Percentiles rank a stretch among this genome's conserved stretches.
Conservation (phyloP, 2,888 invertebrate genomes). For the Adelphocoris suturalis region DNA sequence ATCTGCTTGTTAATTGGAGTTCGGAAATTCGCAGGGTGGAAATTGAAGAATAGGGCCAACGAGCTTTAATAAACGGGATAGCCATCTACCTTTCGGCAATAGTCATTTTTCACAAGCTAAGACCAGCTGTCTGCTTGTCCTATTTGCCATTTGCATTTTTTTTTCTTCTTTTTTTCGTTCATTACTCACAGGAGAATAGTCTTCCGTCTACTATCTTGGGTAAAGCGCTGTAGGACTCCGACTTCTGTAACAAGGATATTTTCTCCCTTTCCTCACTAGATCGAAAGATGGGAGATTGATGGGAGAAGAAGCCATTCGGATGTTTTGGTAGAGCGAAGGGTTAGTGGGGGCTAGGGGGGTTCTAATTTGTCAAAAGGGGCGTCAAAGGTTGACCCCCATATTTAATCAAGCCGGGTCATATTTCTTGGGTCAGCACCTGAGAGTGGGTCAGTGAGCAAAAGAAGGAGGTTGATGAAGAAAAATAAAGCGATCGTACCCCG, state of each 20-base stretch:
- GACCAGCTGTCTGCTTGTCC: slow-evolving; percentile 13
- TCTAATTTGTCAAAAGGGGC: slow-evolving; percentile 23
- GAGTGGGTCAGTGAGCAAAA: background rate
- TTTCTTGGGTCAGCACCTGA: background rate
- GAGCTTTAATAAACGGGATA: slow-evolving; percentile 5
- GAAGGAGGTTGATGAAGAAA: background rate
- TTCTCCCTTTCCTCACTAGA: background rate
- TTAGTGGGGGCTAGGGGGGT: background rate
- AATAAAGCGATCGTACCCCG: background rate
- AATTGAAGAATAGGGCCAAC: slow-evolving; percentile 9
- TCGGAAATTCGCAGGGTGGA: too few species aligned
- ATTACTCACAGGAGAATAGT: slow-evolving; percentile 3
- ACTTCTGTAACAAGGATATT: background rate
- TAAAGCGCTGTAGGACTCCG: background rate
- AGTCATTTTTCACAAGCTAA: slow-evolving; percentile 25
- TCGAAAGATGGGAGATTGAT: slow-evolving; percentile 12
- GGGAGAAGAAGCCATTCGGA: slow-evolving; percentile 8
- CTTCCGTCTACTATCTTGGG: background rate
- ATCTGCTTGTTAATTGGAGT: too few species aligned
- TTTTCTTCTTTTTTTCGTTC: slow-evolving; percentile 2
- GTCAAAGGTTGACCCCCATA: slow-evolving; percentile 4
- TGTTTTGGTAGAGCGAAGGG: too few species aligned
- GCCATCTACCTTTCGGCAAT: background rate
- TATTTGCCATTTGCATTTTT: slow-evolving; percentile 10
- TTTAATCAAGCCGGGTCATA: slow-evolving; percentile 32